Conservation (phyloP, 2,113 vertebrate genomes). For the Sebastes schlegelii region DNA sequence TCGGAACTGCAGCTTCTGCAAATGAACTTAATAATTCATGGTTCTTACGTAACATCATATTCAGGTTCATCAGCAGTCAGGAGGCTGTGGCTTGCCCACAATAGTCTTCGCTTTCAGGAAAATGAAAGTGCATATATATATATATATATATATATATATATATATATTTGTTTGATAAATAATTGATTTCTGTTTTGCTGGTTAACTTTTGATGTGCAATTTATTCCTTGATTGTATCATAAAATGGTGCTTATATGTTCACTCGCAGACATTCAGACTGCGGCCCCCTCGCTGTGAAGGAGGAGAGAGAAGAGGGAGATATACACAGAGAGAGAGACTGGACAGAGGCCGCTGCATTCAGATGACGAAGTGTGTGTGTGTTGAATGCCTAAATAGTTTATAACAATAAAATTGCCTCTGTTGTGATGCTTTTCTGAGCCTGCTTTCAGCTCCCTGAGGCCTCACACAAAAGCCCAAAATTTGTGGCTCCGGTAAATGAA, state of each 20-base stretch:
- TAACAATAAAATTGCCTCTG: constrained; percentile 54
- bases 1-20: constrained; percentile 2
- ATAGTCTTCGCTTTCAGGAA: neutral
- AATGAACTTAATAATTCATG: constrained; percentile 30
- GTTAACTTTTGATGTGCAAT: constrained; percentile 60
- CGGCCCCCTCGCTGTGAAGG: constrained; percentile 13
- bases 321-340: neutral
- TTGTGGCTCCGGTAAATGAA: neutral
- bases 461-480: constrained; percentile 20
- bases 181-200: constrained; percentile 50
- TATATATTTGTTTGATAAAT: constrained; percentile 61
- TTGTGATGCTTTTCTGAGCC: constrained; percentile 43
- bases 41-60: constrained; percentile 16
- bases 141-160: constrained; percentile 48
- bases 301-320: neutral
- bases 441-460: constrained; percentile 32
- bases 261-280: constrained; percentile 15
- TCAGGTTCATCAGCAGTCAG: constrained; percentile 25
- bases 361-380: constrained; percentile 16
- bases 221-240: constrained; percentile 51
- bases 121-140: constrained; percentile 26
- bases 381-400: constrained; percentile 56
- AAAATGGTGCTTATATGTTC: constrained; percentile 26
- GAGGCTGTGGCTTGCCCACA: no score
- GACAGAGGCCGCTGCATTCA: constrained; percentile 31